A percentile compares a stretch with the other conserved stretches of the same genome.
Conservation (phyloP, 2,797 vertebrate genomes). For the Anguilla obscura region DNA sequence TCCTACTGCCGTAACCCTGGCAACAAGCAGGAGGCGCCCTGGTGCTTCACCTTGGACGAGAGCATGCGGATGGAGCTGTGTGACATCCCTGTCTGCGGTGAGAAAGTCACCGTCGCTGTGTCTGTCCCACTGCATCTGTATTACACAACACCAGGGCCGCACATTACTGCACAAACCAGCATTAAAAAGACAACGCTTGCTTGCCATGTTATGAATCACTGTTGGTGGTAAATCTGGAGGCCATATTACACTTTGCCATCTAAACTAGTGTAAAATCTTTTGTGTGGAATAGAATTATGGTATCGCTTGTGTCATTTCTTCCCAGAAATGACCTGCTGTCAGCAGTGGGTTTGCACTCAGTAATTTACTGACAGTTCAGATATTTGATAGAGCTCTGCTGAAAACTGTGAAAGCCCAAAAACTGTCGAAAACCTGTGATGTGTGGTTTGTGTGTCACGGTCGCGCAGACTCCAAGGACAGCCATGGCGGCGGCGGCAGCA, state of each 20-base stretch:
- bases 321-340: not conserved
- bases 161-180: not conserved
- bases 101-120: conserved; percentile 44
- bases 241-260: not conserved
- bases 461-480: conserved; percentile 85
- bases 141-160: too few species aligned
- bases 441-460: conserved; percentile 17
- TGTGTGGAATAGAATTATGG: not conserved
- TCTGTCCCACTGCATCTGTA: not conserved
- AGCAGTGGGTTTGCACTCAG: not conserved
- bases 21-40: conserved; percentile 90
- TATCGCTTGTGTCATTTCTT: not conserved
- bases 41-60: conserved; percentile 97
- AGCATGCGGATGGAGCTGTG: conserved; percentile 89
- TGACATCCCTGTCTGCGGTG: conserved; percentile 90
- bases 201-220: not conserved
- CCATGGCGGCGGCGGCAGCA: conserved; percentile 70
- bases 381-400: not conserved
- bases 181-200: not conserved
- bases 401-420: not conserved
- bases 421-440: not conserved
- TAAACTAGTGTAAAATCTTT: not conserved
- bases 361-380: not conserved
- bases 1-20: conserved; percentile 98
- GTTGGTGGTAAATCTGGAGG: not conserved